Conservation (phyloP, 2,888 invertebrate species). For the Yponomeuta evonymella region DNA sequence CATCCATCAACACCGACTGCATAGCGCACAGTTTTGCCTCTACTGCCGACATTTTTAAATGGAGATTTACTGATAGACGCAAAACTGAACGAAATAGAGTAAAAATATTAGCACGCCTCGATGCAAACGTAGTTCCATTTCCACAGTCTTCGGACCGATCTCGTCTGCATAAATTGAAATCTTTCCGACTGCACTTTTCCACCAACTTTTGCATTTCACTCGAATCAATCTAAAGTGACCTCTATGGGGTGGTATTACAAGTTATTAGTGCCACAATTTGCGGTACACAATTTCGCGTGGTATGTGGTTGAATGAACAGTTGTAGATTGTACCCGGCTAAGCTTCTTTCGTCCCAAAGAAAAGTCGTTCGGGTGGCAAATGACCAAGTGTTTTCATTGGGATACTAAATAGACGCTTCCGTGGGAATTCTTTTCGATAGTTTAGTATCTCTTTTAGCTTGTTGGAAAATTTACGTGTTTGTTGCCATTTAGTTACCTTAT, state of each 20-base stretch:
- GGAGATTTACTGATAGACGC: background rate
- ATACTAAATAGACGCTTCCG: conserved; percentile 3
- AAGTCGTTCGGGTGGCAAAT: conserved; percentile 29
- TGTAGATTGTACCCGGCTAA: conserved; percentile 27
- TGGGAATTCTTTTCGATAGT: background rate
- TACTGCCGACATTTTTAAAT: background rate
- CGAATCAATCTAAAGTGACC: background rate
- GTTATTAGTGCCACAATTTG: background rate
- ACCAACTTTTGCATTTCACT: background rate
- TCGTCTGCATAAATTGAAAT: conserved; percentile 41
- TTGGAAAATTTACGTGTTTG: too few species aligned
- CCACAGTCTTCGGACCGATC: conserved; percentile 38
- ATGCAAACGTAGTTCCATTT: conserved; percentile 12
- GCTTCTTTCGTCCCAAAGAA: conserved; percentile 27
- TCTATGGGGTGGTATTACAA: background rate
- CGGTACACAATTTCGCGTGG: background rate
- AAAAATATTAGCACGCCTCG: conserved; percentile 1
- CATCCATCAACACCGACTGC: background rate
- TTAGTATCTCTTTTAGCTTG: background rate
- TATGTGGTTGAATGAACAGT: conserved; percentile 10
- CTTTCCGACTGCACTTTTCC: background rate
- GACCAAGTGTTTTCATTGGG: conserved; percentile 22
- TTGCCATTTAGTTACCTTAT: too few species aligned
- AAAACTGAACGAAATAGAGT: background rate
- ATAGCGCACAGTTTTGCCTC: background rate